phyloP scores from a whole-genome alignment of 2,797 vertebrate genomes.

The Anguilla anguilla region DNA sequence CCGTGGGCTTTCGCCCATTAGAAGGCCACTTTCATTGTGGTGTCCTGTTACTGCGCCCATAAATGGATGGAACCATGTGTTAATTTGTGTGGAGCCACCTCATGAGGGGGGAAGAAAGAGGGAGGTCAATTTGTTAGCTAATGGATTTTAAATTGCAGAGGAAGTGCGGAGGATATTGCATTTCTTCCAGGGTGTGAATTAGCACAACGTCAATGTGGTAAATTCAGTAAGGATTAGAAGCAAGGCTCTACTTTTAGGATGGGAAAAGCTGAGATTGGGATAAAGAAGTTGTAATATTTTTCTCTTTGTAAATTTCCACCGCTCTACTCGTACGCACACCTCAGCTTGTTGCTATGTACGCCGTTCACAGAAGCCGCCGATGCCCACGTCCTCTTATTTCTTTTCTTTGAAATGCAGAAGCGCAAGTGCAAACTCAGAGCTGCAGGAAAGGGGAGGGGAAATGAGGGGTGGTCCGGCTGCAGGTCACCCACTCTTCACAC shows the following conservation, averaged over 20 bases:
- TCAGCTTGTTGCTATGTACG: neutral
- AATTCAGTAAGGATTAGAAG: neutral
- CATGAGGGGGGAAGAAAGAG: neutral
- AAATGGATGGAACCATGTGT: conserved; percentile 22
- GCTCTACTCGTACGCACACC: neutral
- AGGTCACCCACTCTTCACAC: neutral
- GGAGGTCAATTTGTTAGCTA: conserved; percentile 26
- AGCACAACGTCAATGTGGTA: neutral
- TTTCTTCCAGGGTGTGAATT: neutral
- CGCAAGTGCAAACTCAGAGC: neutral
- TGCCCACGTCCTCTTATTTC: neutral
- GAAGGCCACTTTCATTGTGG: conserved; percentile 23
- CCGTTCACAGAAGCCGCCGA: neutral
- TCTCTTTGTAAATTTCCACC: neutral
- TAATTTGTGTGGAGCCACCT: conserved; percentile 1
- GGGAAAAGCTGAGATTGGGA: neutral
- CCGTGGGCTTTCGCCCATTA: conserved; percentile 26
- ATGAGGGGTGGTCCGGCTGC: neutral
- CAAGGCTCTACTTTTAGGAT: neutral
- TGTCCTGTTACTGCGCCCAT: conserved; percentile 22
- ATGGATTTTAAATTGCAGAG: conserved; percentile 28
- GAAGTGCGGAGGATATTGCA: neutral
- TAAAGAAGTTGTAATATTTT: neutral
- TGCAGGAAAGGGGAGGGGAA: conserved; percentile 13
- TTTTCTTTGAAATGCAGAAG: neutral